Evolutionary conservation across 2,888 invertebrate genomes (phyloP), one percentile per base, ranked within the genome.

Genomic region (Zaprionus obscuricornis): DNA sequence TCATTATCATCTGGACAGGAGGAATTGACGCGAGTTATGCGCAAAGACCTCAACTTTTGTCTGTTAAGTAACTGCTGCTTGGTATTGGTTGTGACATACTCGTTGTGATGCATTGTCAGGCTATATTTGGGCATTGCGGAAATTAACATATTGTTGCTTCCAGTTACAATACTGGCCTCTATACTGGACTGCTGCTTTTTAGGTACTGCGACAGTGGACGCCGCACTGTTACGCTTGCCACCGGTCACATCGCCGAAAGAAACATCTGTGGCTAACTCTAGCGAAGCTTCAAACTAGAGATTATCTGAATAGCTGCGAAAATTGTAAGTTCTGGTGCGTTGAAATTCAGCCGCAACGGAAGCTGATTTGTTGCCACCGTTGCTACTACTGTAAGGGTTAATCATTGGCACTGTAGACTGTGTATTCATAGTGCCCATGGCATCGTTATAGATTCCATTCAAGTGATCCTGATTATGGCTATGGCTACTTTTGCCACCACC

Each of bases 221-320:
- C 29, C 47, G 43, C 37, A 17, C 20, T 62, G 50, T 2, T 34
- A 34, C 58, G 60, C 3, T 62, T 51, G 22, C 22, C 2, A 24
- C 8, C 43, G 7, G 43, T 24, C 29, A 45, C 49, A 27, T 36
- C 36, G 51, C 55, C 37, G 34, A 36, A 29, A 31, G 56, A 60
- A 52, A 63, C 62, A 36, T 60, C 67, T 31, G 75, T 66, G 65
- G 84, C 84, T 75, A 82, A 66, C 75, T 82, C 77, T 14, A 82
- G 82, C 47, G 83, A 71, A 59, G 85, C 81, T 85, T 89, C 87
- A 89, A 89, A 89, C 90, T 89, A 89, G 82, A 89, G 89, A 76
- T 89, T 89, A 63, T 89, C 89, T 40, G 90, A 90, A 76, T 90
- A 89, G 56, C 89, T 89, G 56, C 90, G 89, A 75, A 89, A 89